Evolutionary conservation across 2,113 vertebrate genomes (phyloP).

Genomic region (Datnioides undecimradiatus): DNA sequence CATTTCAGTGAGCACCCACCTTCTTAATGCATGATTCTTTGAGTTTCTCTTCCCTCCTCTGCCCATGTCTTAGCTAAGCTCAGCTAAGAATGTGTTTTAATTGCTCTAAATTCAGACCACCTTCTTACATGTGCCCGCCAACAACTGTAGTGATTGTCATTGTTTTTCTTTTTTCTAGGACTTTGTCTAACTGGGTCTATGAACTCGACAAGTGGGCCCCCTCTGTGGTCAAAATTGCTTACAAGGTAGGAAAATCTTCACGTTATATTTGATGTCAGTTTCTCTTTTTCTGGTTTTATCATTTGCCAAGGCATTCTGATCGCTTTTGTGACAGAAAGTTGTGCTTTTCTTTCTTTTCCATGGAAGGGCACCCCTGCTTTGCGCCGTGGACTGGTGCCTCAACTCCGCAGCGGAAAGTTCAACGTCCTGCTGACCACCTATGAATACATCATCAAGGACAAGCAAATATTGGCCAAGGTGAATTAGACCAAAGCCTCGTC

Average conservation of each 20-base stretch:
- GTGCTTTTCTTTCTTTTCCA: constrained; percentile 13
- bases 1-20: background rate
- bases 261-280: background rate
- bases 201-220: constrained; percentile 99
- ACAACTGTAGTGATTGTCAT: background rate
- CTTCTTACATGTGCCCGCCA: background rate
- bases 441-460: constrained; percentile 99
- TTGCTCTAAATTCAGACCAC: background rate
- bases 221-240: constrained; percentile 96
- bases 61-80: background rate
- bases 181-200: constrained; percentile 97
- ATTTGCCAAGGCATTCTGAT: background rate
- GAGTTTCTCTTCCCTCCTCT: background rate
- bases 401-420: constrained; percentile 96
- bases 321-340: background rate
- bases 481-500: constrained; percentile 23
- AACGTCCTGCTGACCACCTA: constrained; percentile 98
- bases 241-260: constrained; percentile 90
- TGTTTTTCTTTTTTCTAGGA: constrained; percentile 81
- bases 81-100: background rate
- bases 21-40: background rate
- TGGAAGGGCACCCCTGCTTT: constrained; percentile 92
- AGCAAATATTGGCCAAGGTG: constrained; percentile 99
- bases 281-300: too few species aligned
- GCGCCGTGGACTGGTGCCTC: constrained; percentile 93